Evolutionary conservation across 2,797 vertebrate species (phyloP).

Genomic region (Eulemur coronatus): DNA sequence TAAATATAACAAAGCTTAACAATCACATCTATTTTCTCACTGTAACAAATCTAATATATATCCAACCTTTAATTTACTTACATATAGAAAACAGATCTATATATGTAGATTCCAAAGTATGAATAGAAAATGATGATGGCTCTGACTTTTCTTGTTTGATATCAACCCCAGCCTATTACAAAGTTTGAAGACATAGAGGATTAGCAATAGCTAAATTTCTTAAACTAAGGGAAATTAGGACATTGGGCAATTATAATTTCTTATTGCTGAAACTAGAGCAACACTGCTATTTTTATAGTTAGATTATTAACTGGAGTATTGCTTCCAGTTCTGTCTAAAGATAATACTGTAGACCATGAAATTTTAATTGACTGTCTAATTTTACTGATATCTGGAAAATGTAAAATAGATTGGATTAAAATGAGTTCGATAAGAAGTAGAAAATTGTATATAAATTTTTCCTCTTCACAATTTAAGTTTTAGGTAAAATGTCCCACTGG

Average conservation of each 20-base stretch:
- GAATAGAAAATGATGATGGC: not conserved
- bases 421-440: conserved; percentile 57
- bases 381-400: conserved; percentile 73
- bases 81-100: not conserved
- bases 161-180: not conserved
- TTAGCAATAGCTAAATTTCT: not conserved
- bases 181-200: not conserved
- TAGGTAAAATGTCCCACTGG: conserved; percentile 77
- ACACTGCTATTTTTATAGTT: conserved; percentile 69
- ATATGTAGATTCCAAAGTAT: not conserved
- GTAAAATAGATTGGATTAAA: conserved; percentile 73
- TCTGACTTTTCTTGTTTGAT: not conserved
- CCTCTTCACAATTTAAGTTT: conserved; percentile 76
- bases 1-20: not conserved
- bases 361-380: conserved; percentile 79
- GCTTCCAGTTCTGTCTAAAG: conserved; percentile 78
- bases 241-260: conserved; percentile 62
- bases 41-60: not conserved
- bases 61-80: not conserved
- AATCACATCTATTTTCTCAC: not conserved
- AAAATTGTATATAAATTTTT: conserved; percentile 69
- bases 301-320: conserved; percentile 72
- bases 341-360: conserved; percentile 65
- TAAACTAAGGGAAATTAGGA: conserved; percentile 58
- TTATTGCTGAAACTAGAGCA: conserved; percentile 71